Evolutionary conservation across 2,113 vertebrate species (phyloP), one percentile per base, ranked within the genome.

Genomic region (Oryzias melastigma): DNA sequence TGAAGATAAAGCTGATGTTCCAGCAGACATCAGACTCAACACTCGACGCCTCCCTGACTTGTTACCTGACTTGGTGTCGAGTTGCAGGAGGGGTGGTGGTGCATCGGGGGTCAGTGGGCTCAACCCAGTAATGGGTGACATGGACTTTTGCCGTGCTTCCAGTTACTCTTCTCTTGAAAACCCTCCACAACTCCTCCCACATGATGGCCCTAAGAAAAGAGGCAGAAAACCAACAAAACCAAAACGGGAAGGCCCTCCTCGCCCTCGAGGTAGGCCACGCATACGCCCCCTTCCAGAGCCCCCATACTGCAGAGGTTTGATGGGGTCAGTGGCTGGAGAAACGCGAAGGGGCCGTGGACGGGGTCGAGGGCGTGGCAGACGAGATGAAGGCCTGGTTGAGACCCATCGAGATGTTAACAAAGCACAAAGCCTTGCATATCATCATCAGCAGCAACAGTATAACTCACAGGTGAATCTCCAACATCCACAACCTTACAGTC

Each of bases 11-110:
- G 94, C 92, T 0, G 93, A 95, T 0, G 93, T 90, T 35, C 95
- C 95, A 0, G 95, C 95, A 0, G 95, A 96, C 75, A 97, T 97
- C 64, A 90, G 95, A 25, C 92, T 96, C 1, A 97, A 95, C 80
- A 94, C 91, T 29, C 91, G 95, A 1, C 90, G 95, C 17, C 87
- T 95, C 7, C 92, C 93, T 0, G 93, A 94, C 57, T 53, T 93
- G 4, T 87, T 94, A 4, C 95, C 95, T 0, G 95, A 97, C 80
- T 89, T 96, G 59, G 94, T 96, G 69, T 97, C 95, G 43, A 96
- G 94, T 73, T 96, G 95, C 79, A 91, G 91, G 57, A 92, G 91
- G 74, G 66, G 79, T 54, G 75, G 73, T 59, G 81, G 69, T 14
- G 40, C 65, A 19, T 73, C 86, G 53, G 87, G 80, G 22, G 73